Conservation (phyloP, 2,113 vertebrate species). For the Paracyprichromis sp. region DNA sequence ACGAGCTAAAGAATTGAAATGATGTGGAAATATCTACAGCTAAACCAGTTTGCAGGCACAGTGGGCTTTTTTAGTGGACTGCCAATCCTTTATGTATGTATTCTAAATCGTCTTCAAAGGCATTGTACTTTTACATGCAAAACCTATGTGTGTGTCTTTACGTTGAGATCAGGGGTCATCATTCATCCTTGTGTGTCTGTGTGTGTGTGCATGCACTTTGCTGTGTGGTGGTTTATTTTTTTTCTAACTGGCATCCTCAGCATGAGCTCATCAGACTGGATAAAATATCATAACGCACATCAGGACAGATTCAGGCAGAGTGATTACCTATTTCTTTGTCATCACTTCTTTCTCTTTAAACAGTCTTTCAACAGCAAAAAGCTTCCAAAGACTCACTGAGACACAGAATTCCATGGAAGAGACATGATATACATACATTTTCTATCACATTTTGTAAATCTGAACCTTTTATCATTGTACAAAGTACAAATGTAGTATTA, state of each 20-base stretch:
- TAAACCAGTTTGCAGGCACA: background rate
- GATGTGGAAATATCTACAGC: background rate
- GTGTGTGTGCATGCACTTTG: background rate
- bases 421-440: conserved; percentile 53
- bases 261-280: conserved; percentile 23
- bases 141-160: background rate
- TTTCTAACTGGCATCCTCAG: conserved; percentile 1
- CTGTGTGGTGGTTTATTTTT: background rate
- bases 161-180: background rate
- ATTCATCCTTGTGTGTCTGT: background rate
- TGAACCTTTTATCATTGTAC: conserved; percentile 48
- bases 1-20: conserved; percentile 2
- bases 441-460: conserved; percentile 62
- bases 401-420: conserved; percentile 9
- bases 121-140: background rate
- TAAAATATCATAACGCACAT: conserved; percentile 2
- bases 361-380: conserved; percentile 27
- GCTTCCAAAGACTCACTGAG: conserved; percentile 61
- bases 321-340: conserved; percentile 1
- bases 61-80: background rate
- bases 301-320: conserved; percentile 21
- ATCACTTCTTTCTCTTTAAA: conserved; percentile 6
- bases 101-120: background rate
- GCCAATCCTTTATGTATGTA: background rate
- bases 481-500: conserved; percentile 52